These are phyloP conservation scores for Argopecten irradians DNA, from an alignment of 1,140 invertebrate genomes.

Conservation along the genomic window DNA sequence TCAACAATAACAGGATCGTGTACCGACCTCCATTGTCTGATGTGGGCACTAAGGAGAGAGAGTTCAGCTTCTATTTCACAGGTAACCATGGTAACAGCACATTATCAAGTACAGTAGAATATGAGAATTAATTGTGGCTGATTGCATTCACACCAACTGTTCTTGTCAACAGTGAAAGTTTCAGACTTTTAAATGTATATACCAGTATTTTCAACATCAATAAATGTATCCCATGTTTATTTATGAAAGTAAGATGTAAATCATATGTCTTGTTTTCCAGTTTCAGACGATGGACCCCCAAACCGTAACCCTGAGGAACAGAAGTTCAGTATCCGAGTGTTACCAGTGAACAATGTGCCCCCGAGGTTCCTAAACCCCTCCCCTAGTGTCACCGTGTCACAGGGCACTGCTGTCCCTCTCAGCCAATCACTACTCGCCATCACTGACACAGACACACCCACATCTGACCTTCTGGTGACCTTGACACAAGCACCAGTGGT, in stretches of 20 bases:
- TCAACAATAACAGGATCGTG: constrained; percentile 66
- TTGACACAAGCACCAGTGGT: constrained; percentile 48
- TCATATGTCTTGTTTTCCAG: constrained; percentile 49
- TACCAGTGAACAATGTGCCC: constrained; percentile 69
- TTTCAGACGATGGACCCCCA: constrained; percentile 55
- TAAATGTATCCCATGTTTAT: neutral
- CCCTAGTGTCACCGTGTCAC: constrained; percentile 59
- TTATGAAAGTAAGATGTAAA: neutral
- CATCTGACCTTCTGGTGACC: constrained; percentile 52
- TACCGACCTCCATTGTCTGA: constrained; percentile 66
- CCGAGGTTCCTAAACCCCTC: constrained; percentile 52
- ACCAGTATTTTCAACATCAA: neutral
- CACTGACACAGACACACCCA: constrained; percentile 54
- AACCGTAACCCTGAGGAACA: constrained; percentile 59
- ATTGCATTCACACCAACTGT: too few species aligned
- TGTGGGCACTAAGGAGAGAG: constrained; percentile 56
- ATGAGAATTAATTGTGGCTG: too few species aligned
- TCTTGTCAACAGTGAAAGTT: too few species aligned
- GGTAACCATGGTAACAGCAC: constrained; percentile 35
- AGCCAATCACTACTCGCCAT: constrained; percentile 50
- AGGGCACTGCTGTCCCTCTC: constrained; percentile 55
- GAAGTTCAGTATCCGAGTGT: constrained; percentile 63
- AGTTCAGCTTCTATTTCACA: constrained; percentile 63
- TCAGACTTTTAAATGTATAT: too few species aligned
- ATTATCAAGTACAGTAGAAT: too few species aligned